Percentiles rank a stretch among this genome's conserved stretches.
Conservation (phyloP, 2,888 invertebrate genomes). For the Hyposoter dolosus region DNA sequence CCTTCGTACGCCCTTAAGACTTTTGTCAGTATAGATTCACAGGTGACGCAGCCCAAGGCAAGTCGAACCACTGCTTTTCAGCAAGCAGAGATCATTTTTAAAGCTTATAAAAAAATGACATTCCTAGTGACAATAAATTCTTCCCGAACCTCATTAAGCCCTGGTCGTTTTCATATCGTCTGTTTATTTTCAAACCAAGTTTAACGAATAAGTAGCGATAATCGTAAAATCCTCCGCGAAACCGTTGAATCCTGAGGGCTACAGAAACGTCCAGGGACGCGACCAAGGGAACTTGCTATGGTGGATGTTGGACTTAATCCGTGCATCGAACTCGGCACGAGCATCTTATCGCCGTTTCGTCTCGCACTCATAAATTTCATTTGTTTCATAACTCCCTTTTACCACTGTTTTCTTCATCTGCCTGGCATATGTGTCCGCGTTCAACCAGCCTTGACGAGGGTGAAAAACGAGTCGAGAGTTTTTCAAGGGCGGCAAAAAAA, state of each 20-base stretch:
- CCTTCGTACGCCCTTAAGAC: neutral
- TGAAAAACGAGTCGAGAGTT: slow-evolving; percentile 57
- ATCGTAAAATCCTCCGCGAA: neutral
- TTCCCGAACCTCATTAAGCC: neutral
- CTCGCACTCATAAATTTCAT: slow-evolving; percentile 14
- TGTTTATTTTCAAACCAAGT: neutral
- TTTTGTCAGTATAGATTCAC: neutral
- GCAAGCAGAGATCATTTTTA: neutral
- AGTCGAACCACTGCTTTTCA: neutral
- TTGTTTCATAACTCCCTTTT: slow-evolving; percentile 15
- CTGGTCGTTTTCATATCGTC: neutral
- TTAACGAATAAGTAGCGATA: neutral
- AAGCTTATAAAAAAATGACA: neutral
- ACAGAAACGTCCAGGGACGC: slow-evolving; percentile 4
- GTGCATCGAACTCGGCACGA: neutral
- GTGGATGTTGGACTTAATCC: slow-evolving; percentile 16
- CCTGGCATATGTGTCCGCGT: slow-evolving; percentile 39
- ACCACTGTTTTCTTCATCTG: slow-evolving; percentile 24
- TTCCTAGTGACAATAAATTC: neutral
- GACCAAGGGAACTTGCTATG: slow-evolving; percentile 38
- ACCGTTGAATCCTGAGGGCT: slow-evolving; percentile 15
- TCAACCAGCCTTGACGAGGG: slow-evolving; percentile 32
- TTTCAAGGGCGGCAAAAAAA: slow-evolving; percentile 72
- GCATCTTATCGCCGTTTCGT: slow-evolving; percentile 28
- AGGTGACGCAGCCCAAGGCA: neutral